phyloP scores from a whole-genome alignment of 2,797 vertebrate genomes.

The Percopsis omiscomaycus region DNA sequence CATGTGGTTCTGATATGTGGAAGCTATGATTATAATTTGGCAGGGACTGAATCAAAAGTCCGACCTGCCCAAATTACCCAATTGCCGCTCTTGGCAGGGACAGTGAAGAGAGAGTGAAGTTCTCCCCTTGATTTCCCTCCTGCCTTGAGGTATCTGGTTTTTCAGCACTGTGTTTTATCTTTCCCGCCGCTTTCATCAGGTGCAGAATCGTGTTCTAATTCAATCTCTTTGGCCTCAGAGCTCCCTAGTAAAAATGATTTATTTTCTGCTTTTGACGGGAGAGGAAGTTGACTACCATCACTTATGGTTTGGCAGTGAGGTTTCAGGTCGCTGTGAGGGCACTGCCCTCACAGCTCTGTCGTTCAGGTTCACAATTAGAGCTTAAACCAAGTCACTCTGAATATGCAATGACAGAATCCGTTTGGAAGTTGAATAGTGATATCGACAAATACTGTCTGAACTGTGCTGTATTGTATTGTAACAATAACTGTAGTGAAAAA shows the following conservation, averaged over 20 bases:
- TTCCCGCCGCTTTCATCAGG: constrained; percentile 65
- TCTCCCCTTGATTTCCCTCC: constrained; percentile 62
- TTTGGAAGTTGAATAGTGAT: too few species aligned
- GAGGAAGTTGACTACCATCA: constrained; percentile 58
- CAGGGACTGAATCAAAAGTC: constrained; percentile 65
- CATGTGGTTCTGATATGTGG: constrained; percentile 77
- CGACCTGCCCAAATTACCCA: constrained; percentile 71
- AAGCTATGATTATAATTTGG: constrained; percentile 74
- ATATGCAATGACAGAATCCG: too few species aligned
- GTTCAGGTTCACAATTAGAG: neutral
- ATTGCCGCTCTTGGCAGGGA: constrained; percentile 69
- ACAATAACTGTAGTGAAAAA: too few species aligned
- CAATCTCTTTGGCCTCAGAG: constrained; percentile 44
- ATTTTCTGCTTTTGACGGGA: constrained; percentile 61
- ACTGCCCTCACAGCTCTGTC: neutral
- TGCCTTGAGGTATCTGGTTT: constrained; percentile 65
- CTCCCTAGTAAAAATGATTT: constrained; percentile 59
- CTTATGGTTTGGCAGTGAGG: constrained; percentile 57
- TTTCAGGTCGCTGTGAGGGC: constrained; percentile 30
- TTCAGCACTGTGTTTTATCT: constrained; percentile 64
- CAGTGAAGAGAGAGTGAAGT: constrained; percentile 36
- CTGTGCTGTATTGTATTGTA: too few species aligned
- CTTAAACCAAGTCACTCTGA: too few species aligned
- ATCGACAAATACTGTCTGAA: too few species aligned
- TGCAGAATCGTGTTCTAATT: constrained; percentile 62